phyloP scores from a whole-genome alignment of 2,113 vertebrate genomes.

The Centrocercus urophasianus region DNA sequence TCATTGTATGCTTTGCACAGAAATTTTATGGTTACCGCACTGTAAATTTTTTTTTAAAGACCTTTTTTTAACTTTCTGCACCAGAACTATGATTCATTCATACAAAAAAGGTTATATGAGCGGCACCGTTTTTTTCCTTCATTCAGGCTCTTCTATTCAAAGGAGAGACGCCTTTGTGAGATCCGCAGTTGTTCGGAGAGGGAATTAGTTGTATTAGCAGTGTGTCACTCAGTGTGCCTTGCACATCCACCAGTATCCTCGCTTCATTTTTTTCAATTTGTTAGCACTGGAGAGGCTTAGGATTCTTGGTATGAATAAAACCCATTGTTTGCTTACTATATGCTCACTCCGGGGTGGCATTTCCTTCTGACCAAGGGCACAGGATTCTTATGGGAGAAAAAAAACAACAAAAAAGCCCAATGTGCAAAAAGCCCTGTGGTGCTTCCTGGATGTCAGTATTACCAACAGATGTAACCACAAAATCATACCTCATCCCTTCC shows the following conservation, averaged over 20 bases:
- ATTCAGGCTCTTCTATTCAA: constrained; percentile 51
- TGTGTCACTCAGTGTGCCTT: constrained; percentile 22
- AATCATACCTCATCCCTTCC: not conserved
- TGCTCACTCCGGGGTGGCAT: not conserved
- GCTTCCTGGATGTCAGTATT: not conserved
- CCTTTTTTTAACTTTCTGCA: not conserved
- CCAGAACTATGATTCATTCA: constrained; percentile 60
- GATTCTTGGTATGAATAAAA: constrained; percentile 6
- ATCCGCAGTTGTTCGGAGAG: not conserved
- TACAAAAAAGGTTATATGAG: constrained; percentile 28
- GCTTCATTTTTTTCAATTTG: not conserved
- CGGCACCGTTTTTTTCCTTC: constrained; percentile 27
- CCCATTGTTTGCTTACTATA: not conserved
- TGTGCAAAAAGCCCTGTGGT: not conserved
- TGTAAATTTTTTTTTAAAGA: not conserved
- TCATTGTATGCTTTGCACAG: not conserved
- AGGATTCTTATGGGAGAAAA: not conserved
- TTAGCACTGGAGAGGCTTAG: not conserved
- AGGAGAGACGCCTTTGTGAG: constrained; percentile 29
- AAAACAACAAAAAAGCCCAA: not conserved
- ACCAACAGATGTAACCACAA: not conserved
- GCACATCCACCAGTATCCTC: constrained; percentile 6
- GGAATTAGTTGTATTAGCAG: constrained; percentile 56
- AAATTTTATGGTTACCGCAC: constrained; percentile 11
- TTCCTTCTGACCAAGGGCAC: constrained; percentile 12